These are phyloP conservation scores for Noctuana brunneofusca DNA, from an alignment of 2,888 invertebrate genomes.

Conservation along the genomic window DNA sequence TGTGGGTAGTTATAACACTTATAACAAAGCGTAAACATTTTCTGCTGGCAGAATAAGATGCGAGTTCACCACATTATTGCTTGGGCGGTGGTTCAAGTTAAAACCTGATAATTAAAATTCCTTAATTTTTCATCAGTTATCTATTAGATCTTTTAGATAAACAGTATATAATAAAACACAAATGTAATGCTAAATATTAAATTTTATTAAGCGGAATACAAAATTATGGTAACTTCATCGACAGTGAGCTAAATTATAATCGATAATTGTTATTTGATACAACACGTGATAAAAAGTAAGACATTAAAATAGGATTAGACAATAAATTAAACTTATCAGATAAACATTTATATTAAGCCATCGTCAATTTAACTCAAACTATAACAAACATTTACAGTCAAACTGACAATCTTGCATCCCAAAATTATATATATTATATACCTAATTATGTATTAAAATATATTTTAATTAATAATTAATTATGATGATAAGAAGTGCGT, in stretches of 20 bases:
- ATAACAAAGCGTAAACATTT: no score
- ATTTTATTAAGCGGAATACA: constrained; percentile 16
- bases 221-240: constrained; percentile 27
- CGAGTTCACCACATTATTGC: no score
- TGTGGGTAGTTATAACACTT: no score
- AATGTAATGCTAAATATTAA: constrained; percentile 17
- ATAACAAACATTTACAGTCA: constrained; percentile 54
- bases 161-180: constrained; percentile 11
- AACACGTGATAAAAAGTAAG: not conserved
- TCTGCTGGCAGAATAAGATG: no score
- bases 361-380: constrained; percentile 75
- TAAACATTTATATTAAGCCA: constrained; percentile 42
- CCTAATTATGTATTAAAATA: not conserved
- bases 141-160: no score
- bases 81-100: no score
- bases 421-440: constrained; percentile 1
- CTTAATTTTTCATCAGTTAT: no score
- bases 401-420: constrained; percentile 64
- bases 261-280: not conserved
- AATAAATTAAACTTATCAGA: constrained; percentile 32
- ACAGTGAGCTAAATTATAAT: constrained; percentile 10
- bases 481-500: not conserved
- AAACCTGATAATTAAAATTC: no score
- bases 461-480: not conserved
- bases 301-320: not conserved